Evolutionary conservation across 92 coral and sea anemone species (phyloP).

Genomic region (Epizoanthus scotinus): DNA sequence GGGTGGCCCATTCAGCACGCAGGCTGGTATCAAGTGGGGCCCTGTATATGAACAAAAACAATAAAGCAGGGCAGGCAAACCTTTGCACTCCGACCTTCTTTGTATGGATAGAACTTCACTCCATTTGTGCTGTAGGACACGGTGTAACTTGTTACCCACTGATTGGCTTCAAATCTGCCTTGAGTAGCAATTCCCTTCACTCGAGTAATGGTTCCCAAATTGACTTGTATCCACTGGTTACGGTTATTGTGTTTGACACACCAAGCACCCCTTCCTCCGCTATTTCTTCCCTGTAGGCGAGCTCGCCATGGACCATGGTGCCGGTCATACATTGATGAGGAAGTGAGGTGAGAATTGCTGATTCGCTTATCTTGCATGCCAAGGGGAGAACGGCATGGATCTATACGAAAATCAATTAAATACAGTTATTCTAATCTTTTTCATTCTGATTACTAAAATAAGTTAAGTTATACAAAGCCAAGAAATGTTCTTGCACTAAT

Average conservation of each 20-base stretch:
- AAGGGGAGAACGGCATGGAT: conserved; percentile 73
- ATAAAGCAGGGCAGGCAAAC: not conserved
- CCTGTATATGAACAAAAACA: no score
- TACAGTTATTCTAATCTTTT: not conserved
- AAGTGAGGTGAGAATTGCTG: conserved; percentile 59
- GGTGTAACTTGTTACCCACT: conserved; percentile 35
- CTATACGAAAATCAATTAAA: conserved; percentile 26
- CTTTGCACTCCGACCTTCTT: conserved; percentile 25
- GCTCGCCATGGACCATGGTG: conserved; percentile 82
- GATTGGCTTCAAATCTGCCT: conserved; percentile 35
- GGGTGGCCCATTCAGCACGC: no score
- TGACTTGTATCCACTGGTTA: conserved; percentile 38
- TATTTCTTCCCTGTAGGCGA: conserved; percentile 59
- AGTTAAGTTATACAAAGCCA: no score
- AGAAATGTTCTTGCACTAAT: no score
- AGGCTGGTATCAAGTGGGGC: no score
- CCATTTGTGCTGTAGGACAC: conserved; percentile 29
- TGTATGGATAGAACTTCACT: conserved; percentile 24
- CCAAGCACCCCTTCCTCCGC: conserved; percentile 31
- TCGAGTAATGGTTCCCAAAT: conserved; percentile 30
- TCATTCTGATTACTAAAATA: no score
- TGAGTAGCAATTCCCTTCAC: conserved; percentile 37
- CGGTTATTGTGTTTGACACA: conserved; percentile 21
- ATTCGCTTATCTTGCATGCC: conserved; percentile 83
- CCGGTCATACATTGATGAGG: conserved; percentile 72